Evolutionary conservation across 30 jellyfish, hydroid and myxozoan species (phyloP).

Genomic region (Catostylus mosaicus): DNA sequence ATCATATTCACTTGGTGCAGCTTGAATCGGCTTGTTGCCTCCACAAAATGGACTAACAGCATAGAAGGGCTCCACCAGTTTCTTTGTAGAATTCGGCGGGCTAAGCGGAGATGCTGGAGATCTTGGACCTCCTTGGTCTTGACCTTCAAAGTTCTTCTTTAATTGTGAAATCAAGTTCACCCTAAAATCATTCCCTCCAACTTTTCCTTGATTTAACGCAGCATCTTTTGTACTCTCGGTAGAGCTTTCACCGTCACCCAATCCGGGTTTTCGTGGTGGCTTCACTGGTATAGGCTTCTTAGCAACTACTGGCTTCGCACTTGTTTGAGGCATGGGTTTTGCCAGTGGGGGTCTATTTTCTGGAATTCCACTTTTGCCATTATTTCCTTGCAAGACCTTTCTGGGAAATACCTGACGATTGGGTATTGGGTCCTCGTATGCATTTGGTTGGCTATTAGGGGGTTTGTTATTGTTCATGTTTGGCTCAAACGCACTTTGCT

Average conservation of each 20-base stretch:
- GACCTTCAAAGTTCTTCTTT: slow-evolving; percentile 52
- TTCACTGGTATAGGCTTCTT: slow-evolving; percentile 39
- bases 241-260: neutral
- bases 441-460: neutral
- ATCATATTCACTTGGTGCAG: slow-evolving; percentile 51
- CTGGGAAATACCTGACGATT: neutral
- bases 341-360: slow-evolving; percentile 11
- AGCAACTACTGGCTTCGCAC: slow-evolving; percentile 30
- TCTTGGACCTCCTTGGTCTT: slow-evolving; percentile 10
- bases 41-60: slow-evolving; percentile 53
- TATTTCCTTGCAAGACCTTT: neutral
- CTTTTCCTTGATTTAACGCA: neutral
- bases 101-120: slow-evolving; percentile 11
- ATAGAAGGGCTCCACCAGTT: slow-evolving; percentile 51
- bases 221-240: neutral
- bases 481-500: slow-evolving; percentile 1
- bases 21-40: slow-evolving; percentile 16
- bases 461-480: neutral
- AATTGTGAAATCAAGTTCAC: slow-evolving; percentile 57
- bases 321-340: slow-evolving; percentile 22
- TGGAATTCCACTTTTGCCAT: neutral
- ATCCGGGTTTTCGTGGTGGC: slow-evolving; percentile 44
- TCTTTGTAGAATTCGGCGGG: slow-evolving; percentile 27
- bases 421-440: slow-evolving; percentile 16
- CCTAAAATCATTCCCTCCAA: slow-evolving; percentile 14